These are phyloP conservation scores for Notolabrus celidotus DNA, from an alignment of 2,797 vertebrate genomes.

Conservation along the genomic window DNA sequence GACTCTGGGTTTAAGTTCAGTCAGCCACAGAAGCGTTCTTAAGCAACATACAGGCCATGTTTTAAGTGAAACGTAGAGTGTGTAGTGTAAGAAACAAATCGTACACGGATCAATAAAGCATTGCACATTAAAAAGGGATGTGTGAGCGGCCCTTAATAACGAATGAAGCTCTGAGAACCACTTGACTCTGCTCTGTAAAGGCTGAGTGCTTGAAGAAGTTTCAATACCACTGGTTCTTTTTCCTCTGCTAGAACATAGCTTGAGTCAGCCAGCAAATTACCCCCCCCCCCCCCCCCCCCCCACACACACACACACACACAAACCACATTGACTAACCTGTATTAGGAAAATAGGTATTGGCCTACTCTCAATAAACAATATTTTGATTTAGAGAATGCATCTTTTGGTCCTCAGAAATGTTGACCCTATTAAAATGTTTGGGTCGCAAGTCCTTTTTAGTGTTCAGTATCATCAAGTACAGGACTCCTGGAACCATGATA, in stretches of 20 bases:
- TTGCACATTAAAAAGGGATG: slow-evolving; percentile 39
- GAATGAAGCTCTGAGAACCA: slow-evolving; percentile 16
- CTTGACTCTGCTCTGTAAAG: slow-evolving; percentile 25
- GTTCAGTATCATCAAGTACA: no score
- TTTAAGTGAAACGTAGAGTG: slow-evolving; percentile 10
- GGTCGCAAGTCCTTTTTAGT: no score
- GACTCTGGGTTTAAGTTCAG: slow-evolving; percentile 27
- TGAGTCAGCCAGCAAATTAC: no score
- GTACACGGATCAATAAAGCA: slow-evolving; percentile 43
- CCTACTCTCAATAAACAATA: no score
- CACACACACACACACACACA: no score
- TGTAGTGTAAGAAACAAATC: slow-evolving; percentile 14
- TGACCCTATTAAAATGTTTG: no score
- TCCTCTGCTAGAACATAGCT: not conserved
- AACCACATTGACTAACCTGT: no score
- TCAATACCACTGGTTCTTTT: not conserved
- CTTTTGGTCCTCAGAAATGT: no score
- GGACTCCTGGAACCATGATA: no score
- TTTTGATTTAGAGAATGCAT: no score
- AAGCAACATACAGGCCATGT: slow-evolving; percentile 11
- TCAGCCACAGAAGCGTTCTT: slow-evolving; percentile 10
- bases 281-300: not conserved
- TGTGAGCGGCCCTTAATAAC: slow-evolving; percentile 26
- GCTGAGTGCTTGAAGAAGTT: slow-evolving; percentile 7
- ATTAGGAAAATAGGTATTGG: no score